Base-by-base conservation (phyloP, 2,888 invertebrate genomes). In the Leptopilina myrica region DNA sequence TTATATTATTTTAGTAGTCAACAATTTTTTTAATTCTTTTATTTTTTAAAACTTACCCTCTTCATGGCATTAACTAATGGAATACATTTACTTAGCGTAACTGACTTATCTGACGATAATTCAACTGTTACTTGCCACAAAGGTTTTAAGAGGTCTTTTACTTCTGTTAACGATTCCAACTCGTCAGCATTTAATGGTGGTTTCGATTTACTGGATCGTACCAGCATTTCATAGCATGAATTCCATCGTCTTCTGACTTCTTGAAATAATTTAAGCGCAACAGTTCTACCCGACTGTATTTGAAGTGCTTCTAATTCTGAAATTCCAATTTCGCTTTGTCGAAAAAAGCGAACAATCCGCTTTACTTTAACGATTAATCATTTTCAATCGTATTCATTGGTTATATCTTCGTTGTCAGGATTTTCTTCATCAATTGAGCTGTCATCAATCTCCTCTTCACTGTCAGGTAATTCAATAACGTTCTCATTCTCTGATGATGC, bases 231-330 rank as follows among this genome's bases (percentile, higher is more conserved):
- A 40, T 53, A 69, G 15, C 49, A 49, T 1, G 53, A 69, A 9
- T 53, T 69, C 53, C 53, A 69, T 8, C 69, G 46, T 53, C 53
- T 69, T 46, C 15, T 46, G 15, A 73, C 73, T 49, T 73, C 73
- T 46, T 73, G 49, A 8, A 73, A 53, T 12, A 73, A n/a, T 26
- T 73, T 73, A 2, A 53, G 15, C 8, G 5, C 9, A n/a, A 15
- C 4, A 40, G 26, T 2, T 15, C 8, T 53, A 3, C 49, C 49
- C 6, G 53, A 12, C n/a, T 73, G 6, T 73, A 46, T n/a, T 8
- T 73, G 53, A 20, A 43, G 43, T n/a, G 33, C n/a, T n/a, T n/a
- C 14, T 12, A 69, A 11, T 1, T 43, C 43, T 43, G 69, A 26
- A 15, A 49, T 43, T 11, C 46, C 69, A n/a, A 69, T 33, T 53